A percentile compares a stretch with the other conserved stretches of the same genome.
These are phyloP conservation scores for Intellagama lesueurii DNA, from an alignment of 2,797 vertebrate species.

Conservation along the genomic window DNA sequence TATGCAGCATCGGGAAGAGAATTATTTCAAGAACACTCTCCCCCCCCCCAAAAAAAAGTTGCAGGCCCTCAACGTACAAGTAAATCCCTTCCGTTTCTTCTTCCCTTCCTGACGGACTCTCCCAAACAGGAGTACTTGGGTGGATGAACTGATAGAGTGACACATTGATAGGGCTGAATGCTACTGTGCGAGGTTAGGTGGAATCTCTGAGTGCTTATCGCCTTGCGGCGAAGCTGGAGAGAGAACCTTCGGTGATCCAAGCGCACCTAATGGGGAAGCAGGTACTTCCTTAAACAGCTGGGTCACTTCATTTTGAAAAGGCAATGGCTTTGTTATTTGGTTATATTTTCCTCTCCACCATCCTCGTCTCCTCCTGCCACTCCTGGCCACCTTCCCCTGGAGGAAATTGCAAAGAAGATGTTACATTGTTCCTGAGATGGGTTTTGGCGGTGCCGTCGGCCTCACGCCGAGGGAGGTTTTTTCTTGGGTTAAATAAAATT, in stretches of 20 bases:
- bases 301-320: not conserved
- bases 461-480: constrained; percentile 31
- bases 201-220: constrained; percentile 24
- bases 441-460: constrained; percentile 62
- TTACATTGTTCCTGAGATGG: constrained; percentile 55
- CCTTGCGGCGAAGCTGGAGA: not conserved
- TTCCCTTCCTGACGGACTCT: not conserved
- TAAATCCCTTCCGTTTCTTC: not conserved
- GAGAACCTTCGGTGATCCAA: not conserved
- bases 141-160: not conserved
- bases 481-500: constrained; percentile 70
- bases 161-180: no score
- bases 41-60: not conserved
- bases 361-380: not conserved
- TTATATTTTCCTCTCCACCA: not conserved
- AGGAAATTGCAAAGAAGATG: constrained; percentile 38
- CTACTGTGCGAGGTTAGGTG: not conserved
- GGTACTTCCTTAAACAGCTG: constrained; percentile 10
- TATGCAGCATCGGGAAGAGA: not conserved
- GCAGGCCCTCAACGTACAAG: no score
- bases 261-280: constrained; percentile 1
- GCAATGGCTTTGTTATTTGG: constrained; percentile 45
- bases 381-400: not conserved
- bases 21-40: not conserved
- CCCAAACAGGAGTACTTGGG: no score